Conservation (phyloP, 2,113 vertebrate species). For the Mesocricetus auratus region DNA sequence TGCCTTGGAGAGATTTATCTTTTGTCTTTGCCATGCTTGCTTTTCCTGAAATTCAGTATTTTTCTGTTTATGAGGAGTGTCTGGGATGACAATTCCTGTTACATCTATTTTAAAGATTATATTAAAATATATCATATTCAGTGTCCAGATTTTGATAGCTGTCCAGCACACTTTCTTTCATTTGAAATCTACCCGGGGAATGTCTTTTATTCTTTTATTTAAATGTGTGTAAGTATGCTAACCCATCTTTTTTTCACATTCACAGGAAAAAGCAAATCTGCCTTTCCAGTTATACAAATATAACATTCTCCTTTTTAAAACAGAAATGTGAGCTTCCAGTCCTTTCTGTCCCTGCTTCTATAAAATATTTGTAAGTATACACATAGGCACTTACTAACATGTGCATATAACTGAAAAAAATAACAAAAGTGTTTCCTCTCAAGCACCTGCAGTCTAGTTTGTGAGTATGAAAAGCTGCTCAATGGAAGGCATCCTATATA, state of each 20-base stretch:
- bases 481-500: not conserved
- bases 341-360: not conserved
- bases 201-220: not conserved
- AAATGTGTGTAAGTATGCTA: not conserved
- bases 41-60: not conserved
- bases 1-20: not conserved
- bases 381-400: not conserved
- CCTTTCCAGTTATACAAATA: not conserved
- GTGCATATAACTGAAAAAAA: too few relatives aligned
- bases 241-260: not conserved
- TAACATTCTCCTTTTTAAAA: not conserved
- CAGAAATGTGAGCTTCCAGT: not conserved
- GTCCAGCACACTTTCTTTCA: not conserved
- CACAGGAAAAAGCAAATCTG: not conserved
- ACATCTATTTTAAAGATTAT: not conserved
- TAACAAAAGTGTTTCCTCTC: not conserved
- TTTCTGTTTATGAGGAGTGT: not conserved
- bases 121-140: not conserved
- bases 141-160: not conserved
- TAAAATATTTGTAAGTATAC: not conserved
- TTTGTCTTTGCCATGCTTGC: not conserved
- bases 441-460: not conserved
- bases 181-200: not conserved
- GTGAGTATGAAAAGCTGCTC: too few relatives aligned
- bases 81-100: not conserved